A percentile compares a stretch with the other conserved stretches of the same genome.
These are phyloP conservation scores for Epinephelus awoara DNA, from an alignment of 2,797 vertebrate genomes.

Conservation along the genomic window DNA sequence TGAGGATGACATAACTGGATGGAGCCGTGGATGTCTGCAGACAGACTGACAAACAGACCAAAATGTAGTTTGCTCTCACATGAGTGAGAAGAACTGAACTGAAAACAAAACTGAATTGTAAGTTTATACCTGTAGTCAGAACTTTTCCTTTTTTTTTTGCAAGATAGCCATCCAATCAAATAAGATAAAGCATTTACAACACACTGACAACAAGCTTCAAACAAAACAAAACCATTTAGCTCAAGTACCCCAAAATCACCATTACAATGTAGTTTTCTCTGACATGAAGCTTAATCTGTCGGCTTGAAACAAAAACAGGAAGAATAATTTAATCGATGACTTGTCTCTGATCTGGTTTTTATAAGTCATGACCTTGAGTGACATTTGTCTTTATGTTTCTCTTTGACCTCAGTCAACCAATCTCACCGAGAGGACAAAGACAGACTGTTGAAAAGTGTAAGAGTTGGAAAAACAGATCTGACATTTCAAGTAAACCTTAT, in stretches of 20 bases:
- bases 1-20: slow-evolving; percentile 45
- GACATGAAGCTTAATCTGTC: background rate
- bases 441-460: background rate
- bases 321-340: slow-evolving; percentile 9
- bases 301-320: background rate
- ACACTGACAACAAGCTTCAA: background rate
- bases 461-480: slow-evolving; percentile 8
- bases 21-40: slow-evolving; percentile 14
- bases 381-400: slow-evolving; percentile 22
- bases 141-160: background rate
- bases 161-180: slow-evolving; percentile 2
- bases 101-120: background rate
- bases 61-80: slow-evolving; percentile 19
- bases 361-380: background rate
- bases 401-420: slow-evolving; percentile 11
- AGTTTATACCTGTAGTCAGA: background rate
- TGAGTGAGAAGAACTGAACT: slow-evolving; percentile 11
- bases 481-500: background rate
- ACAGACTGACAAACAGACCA: slow-evolving; percentile 24
- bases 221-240: background rate
- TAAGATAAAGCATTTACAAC: background rate
- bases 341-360: slow-evolving; percentile 20
- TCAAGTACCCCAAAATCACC: no score
- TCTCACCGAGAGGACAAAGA: slow-evolving; percentile 13
- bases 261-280: background rate